phyloP scores from a whole-genome alignment of 2,797 vertebrate species.

The Sebastes jordani region DNA sequence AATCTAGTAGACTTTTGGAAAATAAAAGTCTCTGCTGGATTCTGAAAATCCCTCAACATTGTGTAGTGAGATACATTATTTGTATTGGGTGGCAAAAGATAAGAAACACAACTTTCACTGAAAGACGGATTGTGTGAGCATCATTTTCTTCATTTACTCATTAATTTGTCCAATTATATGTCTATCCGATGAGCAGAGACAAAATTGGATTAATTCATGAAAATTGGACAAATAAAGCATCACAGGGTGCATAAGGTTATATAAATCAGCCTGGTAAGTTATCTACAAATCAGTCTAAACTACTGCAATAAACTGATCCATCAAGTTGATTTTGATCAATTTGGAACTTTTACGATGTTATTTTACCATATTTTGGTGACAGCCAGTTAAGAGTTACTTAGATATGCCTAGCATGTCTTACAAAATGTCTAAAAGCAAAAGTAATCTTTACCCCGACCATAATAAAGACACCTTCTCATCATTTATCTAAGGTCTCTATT shows the following conservation, averaged over 20 bases:
- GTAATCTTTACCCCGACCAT: not conserved
- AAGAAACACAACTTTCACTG: not conserved
- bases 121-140: not conserved
- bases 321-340: not conserved
- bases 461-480: not conserved
- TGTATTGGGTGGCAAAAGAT: not conserved
- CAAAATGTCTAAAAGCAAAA: not conserved
- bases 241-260: not conserved
- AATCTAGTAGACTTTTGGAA: not conserved
- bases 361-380: not conserved
- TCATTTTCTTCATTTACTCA: not conserved
- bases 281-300: not conserved
- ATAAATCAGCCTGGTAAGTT: not conserved
- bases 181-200: not conserved
- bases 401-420: not conserved
- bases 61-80: not conserved
- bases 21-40: not conserved
- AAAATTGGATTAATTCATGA: not conserved
- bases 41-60: not conserved
- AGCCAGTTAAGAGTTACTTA: not conserved
- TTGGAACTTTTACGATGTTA: no score
- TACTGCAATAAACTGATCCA: not conserved
- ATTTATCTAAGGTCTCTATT: not conserved
- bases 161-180: not conserved
- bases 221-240: not conserved